Evolutionary conservation across 53 echinoderm and acorn worm species (phyloP), one percentile per base, ranked within the genome.

Genomic region (Paracentrotus lividus): DNA sequence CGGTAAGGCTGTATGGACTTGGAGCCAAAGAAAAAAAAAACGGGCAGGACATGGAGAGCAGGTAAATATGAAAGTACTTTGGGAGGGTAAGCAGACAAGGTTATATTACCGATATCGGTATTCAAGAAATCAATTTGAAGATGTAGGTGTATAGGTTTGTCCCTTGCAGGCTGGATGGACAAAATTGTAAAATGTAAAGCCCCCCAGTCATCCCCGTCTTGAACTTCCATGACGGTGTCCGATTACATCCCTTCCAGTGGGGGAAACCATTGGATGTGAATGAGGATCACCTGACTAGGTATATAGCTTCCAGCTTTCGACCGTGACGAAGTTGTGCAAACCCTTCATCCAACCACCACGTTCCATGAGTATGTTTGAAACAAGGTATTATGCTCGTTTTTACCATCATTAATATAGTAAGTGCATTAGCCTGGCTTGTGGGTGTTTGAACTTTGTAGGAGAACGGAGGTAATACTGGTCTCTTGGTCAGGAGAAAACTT

Each of bases 391-490:
- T 40, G 72, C 72, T 72, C 72, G 20, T 40, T 72, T 72, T 72
- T 72, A 72, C 40, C 72, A 72, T 72, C 72, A 72, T 72, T 72
- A 72, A 72, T 72, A n/a, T n/a, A n/a, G n/a, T n/a, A 72, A 72
- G 72, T 72, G 72, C 72, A 72, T 72, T 72, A 72, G 72, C 72
- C 72, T 40, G 38, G 16, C 72, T 72, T 40, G 72, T 6, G 72
- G 72, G 72, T 40, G 36, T 21, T 38, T 72, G 72, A 72, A 72
- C 40, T 72, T 72, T 72, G 20, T 1, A 21, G 72, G 20, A 20
- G 38, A 72, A 9, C 0, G 52, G 52, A 52, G 52, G 57, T 10
- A 57, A 21, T 0, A n/a, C n/a, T n/a, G n/a, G n/a, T n/a, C n/a
- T n/a, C n/a, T n/a, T n/a, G n/a, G n/a, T n/a, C n/a, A n/a, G n/a